Base-by-base conservation (phyloP, 2,113 vertebrate species). In the Rafetus swinhoei region DNA sequence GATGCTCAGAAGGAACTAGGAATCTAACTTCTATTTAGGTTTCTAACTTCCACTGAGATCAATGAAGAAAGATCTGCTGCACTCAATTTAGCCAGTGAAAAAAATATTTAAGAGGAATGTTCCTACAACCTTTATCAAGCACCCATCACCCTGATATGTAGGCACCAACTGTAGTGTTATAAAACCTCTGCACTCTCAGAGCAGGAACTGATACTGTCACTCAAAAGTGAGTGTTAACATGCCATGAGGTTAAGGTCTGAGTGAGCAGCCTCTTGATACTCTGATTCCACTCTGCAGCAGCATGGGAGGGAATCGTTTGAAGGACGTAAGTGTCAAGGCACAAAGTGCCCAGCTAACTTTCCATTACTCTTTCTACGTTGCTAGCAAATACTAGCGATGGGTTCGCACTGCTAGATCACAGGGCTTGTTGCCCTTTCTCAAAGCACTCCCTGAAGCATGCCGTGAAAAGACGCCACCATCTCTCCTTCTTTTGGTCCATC, bases 221-320 rank as follows among this genome's bases (percentile, higher is more conserved):
- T 93, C 62, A 93, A 90, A 94, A 91, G 91, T 56, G n/a, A 62
- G 69, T 50, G 56, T 76, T 9, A 45, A 69, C 65, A n/a, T 35
- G 32, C 32, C 65, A n/a, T 18, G 65, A n/a, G 32, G n/a, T n/a
- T 69, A n/a, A 69, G 65, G 65, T 9, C 65, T 69, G 32, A 32
- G 65, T 69, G 65, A 18, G 16, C n/a, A 69, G 32, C 65, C 32
- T 35, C 16, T 69, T 35, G 65, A 18, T 69, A 69, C 65, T 19
- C 29, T n/a, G 65, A n/a, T 69, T 69, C 65, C 32, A 18, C 65
- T 62, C 27, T 62, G 12, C 13, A 62, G 27, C 32, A 14, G 60
- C 13, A n/a, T 69, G 3, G n/a, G 65, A n/a, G 32, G 19, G 32
- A 32, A n/a, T 69, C n/a, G 4, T n/a, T 69, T n/a, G 65, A 35